These are phyloP conservation scores for Mus minutoides DNA, from an alignment of 2,797 vertebrate species.

Conservation along the genomic window DNA sequence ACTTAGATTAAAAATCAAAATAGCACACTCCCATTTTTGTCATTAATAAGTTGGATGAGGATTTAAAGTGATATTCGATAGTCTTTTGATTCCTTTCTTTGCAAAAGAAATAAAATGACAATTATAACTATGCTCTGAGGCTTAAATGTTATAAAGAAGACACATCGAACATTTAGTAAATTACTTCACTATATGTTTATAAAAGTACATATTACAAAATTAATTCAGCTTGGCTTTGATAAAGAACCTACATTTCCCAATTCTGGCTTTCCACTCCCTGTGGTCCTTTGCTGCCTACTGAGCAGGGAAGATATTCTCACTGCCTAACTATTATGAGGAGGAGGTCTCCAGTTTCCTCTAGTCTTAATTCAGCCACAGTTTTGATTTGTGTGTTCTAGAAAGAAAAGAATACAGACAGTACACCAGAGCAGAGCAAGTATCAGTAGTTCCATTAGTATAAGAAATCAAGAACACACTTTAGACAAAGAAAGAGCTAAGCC, in stretches of 20 bases:
- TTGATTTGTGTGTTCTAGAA: not conserved
- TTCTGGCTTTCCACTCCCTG: not conserved
- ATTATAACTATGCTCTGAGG: not conserved
- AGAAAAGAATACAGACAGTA: not conserved
- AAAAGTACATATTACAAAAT: conserved; percentile 24
- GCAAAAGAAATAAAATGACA: conserved; percentile 23
- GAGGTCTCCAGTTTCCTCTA: not conserved
- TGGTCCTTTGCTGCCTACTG: not conserved
- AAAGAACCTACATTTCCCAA: not conserved
- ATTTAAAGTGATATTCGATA: not conserved
- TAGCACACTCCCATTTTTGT: not conserved
- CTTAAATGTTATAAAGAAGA: conserved; percentile 29
- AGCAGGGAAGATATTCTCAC: not conserved
- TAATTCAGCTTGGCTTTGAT: conserved; percentile 15
- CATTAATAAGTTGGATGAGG: not conserved
- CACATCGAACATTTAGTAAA: not conserved
- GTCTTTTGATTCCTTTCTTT: not conserved
- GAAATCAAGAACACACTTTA: not conserved
- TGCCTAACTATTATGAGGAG: not conserved
- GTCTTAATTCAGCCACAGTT: not conserved
- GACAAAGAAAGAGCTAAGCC: not conserved
- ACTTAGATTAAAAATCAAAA: conserved; percentile 17
- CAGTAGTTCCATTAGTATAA: not conserved
- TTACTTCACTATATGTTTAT: conserved; percentile 28
- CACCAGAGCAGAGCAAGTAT: not conserved